Evolutionary conservation across 2,113 vertebrate genomes (phyloP).

Genomic region (Antennarius striatus): DNA sequence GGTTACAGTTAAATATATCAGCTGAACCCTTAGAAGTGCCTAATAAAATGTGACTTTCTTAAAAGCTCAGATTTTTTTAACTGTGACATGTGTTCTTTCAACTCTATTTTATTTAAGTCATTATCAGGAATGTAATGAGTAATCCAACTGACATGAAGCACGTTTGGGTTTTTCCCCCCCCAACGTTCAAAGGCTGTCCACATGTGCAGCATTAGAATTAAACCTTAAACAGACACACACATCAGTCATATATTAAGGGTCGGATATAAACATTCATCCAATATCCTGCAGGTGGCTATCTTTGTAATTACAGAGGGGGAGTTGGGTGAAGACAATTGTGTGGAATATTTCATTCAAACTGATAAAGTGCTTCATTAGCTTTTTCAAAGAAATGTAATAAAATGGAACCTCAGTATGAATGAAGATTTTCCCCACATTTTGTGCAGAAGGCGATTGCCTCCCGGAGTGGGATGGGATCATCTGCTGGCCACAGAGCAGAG

Average conservation of each 20-base stretch:
- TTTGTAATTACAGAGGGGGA: constrained; percentile 22
- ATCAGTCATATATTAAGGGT: constrained; percentile 40
- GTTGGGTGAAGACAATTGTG: constrained; percentile 19
- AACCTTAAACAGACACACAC: constrained; percentile 8
- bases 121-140: too few relatives aligned
- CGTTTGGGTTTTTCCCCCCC: too few relatives aligned
- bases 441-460: constrained; percentile 79
- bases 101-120: too few relatives aligned
- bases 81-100: too few relatives aligned
- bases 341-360: constrained; percentile 32
- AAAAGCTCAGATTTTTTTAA: too few relatives aligned
- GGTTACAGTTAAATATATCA: too few relatives aligned
- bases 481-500: constrained; percentile 85
- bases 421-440: constrained; percentile 12
- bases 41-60: too few relatives aligned
- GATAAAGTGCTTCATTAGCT: constrained; percentile 13
- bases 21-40: too few relatives aligned
- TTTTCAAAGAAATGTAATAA: neutral
- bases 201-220: neutral
- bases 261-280: constrained; percentile 44
- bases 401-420: neutral
- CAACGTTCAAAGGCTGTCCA: constrained; percentile 1
- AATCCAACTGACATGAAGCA: too few relatives aligned
- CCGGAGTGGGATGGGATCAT: constrained; percentile 92
- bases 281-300: constrained; percentile 59